phyloP scores from a whole-genome alignment of 2,797 vertebrate species.

The Sebastes miniatus region DNA sequence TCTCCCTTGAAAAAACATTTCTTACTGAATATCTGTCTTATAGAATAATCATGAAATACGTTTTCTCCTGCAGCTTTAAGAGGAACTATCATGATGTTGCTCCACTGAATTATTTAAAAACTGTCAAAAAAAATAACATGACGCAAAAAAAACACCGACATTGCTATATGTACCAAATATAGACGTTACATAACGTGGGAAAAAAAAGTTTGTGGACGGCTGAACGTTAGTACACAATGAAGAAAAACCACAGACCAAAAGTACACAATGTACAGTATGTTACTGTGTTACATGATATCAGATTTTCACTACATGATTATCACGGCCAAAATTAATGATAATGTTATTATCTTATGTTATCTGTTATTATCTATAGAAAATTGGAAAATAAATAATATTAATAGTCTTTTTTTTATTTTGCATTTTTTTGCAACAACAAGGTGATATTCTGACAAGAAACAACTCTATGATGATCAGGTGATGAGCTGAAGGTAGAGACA shows the following conservation, averaged over 20 bases:
- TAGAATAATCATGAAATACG: neutral
- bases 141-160: neutral
- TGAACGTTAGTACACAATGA: neutral
- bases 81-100: neutral
- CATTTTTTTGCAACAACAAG: too few species aligned
- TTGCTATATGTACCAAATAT: slow-evolving; percentile 3
- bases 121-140: slow-evolving; percentile 1
- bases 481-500: too few species aligned
- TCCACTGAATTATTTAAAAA: slow-evolving; percentile 45
- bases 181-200: neutral
- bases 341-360: too few species aligned
- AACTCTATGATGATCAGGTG: too few species aligned
- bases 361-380: too few species aligned
- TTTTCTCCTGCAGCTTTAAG: neutral
- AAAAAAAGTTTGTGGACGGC: neutral
- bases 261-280: neutral
- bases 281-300: too few species aligned
- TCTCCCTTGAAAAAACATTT: neutral
- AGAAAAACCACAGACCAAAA: neutral
- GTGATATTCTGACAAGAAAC: too few species aligned
- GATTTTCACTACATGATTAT: too few species aligned
- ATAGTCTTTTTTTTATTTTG: too few species aligned
- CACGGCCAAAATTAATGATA: too few species aligned
- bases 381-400: too few species aligned
- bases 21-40: neutral